Evolutionary conservation across 2,888 invertebrate genomes (phyloP).

Genomic region (Balanococcus diminutus): DNA sequence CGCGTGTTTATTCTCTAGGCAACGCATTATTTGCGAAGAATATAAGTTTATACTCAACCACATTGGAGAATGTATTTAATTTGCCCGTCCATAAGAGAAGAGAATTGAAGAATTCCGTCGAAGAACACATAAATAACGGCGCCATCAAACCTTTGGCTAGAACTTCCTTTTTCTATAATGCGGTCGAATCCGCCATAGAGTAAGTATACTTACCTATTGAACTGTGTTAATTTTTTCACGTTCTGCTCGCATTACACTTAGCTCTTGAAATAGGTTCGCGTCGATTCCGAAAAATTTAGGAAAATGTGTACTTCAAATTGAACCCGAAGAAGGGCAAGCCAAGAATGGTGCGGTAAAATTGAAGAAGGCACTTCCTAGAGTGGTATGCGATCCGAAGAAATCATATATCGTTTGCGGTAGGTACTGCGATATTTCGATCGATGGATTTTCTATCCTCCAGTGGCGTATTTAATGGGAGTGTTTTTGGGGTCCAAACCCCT

Average conservation of each 20-base stretch:
- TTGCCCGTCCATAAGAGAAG: constrained; percentile 63
- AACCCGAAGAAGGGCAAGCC: background rate
- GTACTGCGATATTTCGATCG: no score
- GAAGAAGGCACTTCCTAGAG: constrained; percentile 38
- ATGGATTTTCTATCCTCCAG: no score
- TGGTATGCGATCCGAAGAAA: constrained; percentile 3
- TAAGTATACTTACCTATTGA: constrained; percentile 15
- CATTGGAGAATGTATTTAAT: constrained; percentile 67
- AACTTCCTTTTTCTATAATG: constrained; percentile 10
- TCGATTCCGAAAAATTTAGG: background rate
- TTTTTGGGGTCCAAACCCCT: no score
- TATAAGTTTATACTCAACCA: constrained; percentile 60
- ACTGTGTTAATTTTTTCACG: background rate
- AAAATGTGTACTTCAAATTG: constrained; percentile 23
- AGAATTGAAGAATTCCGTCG: constrained; percentile 63
- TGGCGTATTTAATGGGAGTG: no score
- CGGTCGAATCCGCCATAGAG: constrained; percentile 55
- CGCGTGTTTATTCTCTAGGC: no score
- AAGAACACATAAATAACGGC: constrained; percentile 65
- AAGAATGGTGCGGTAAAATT: background rate
- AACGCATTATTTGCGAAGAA: constrained; percentile 40
- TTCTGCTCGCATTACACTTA: no score
- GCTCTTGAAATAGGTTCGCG: constrained; percentile 38
- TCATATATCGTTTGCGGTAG: constrained; percentile 48
- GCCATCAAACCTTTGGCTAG: constrained; percentile 64